Conservation (phyloP, 2,888 invertebrate species). For the Deilephila elpenor region DNA sequence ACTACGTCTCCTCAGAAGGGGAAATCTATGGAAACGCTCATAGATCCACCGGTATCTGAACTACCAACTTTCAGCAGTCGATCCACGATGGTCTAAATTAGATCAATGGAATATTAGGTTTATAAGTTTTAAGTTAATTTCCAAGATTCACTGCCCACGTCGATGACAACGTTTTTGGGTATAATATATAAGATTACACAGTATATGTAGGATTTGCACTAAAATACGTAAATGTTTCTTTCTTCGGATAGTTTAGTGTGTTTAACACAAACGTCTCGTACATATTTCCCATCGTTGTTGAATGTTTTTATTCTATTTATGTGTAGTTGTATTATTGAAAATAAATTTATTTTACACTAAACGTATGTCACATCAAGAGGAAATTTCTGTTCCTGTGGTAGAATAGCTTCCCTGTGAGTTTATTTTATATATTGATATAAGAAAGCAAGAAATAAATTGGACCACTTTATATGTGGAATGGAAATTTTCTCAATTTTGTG, state of each 20-base stretch:
- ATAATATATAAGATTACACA: constrained; percentile 28
- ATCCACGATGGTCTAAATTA: constrained; percentile 77
- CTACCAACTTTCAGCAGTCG: constrained; percentile 72
- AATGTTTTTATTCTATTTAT: constrained; percentile 52
- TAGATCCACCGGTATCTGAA: constrained; percentile 72
- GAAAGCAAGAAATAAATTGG: constrained; percentile 78
- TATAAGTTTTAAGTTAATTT: constrained; percentile 28
- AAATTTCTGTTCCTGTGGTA: constrained; percentile 83
- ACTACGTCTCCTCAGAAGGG: constrained; percentile 73
- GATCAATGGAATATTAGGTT: constrained; percentile 9
- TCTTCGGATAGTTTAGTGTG: constrained; percentile 33
- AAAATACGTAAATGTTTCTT: constrained; percentile 36
- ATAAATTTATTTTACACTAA: constrained; percentile 44
- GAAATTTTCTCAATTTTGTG: constrained; percentile 82
- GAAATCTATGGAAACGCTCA: constrained; percentile 76
- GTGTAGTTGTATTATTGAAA: constrained; percentile 44
- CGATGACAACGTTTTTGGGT: constrained; percentile 51
- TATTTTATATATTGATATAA: constrained; percentile 53
- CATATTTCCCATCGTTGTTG: constrained; percentile 69
- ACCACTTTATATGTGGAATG: constrained; percentile 69
- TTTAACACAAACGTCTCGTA: constrained; percentile 45
- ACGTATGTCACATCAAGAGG: constrained; percentile 70
- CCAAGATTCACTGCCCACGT: constrained; percentile 56
- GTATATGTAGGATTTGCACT: constrained; percentile 47
- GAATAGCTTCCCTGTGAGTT: constrained; percentile 63